Evolutionary conservation across 1,140 invertebrate species (phyloP).

Genomic region (Diorhabda sublineata): DNA sequence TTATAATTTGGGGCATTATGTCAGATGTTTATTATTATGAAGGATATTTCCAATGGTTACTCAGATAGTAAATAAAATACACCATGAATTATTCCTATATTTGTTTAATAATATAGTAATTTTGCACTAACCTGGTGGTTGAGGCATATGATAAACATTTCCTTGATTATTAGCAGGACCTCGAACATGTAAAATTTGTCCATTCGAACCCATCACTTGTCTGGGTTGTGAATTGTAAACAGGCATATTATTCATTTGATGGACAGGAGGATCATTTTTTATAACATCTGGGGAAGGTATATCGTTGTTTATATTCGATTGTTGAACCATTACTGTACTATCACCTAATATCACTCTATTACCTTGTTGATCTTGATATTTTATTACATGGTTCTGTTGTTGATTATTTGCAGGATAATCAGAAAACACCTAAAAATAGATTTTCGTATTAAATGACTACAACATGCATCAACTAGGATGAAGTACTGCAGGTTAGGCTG

Average conservation of each 20-base stretch:
- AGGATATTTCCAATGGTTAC: too few relatives aligned
- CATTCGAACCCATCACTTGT: constrained; percentile 53
- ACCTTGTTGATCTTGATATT: constrained; percentile 38
- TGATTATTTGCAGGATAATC: constrained; percentile 25
- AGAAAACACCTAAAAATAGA: constrained; percentile 30
- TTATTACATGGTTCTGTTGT: constrained; percentile 34
- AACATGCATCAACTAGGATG: too few relatives aligned
- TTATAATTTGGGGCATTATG: too few relatives aligned
- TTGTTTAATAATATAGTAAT: too few relatives aligned
- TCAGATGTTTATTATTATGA: too few relatives aligned
- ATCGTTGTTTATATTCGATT: constrained; percentile 27
- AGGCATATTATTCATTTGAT: constrained; percentile 31
- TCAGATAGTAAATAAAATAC: too few relatives aligned
- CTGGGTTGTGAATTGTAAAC: constrained; percentile 37
- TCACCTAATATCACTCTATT: constrained; percentile 37
- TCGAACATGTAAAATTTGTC: constrained; percentile 56
- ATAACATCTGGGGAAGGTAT: constrained; percentile 30
- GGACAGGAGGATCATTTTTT: constrained; percentile 28
- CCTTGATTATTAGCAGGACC: not conserved
- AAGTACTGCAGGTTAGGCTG: too few relatives aligned
- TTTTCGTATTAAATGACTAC: not conserved
- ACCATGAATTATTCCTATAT: too few relatives aligned
- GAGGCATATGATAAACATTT: not conserved
- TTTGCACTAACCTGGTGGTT: not conserved
- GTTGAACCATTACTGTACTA: constrained; percentile 38